phyloP scores from a whole-genome alignment of 1,140 invertebrate genomes.

The Brachionus koreanus region DNA sequence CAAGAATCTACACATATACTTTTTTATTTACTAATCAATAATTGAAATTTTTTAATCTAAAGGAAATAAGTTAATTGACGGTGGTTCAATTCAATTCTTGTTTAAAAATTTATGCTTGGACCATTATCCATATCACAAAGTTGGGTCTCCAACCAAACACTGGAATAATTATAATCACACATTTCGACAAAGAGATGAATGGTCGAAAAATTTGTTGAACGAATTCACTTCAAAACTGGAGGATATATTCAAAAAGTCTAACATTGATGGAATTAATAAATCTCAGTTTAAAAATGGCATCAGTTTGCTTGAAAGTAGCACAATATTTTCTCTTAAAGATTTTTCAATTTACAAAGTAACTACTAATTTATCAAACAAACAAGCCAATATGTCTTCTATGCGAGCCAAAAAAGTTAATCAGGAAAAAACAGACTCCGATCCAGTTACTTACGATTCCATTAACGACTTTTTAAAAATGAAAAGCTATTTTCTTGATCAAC shows the following conservation, averaged over 20 bases:
- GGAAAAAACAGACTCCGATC: neutral
- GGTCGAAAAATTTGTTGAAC: slow-evolving; percentile 57
- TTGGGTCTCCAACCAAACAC: slow-evolving; percentile 63
- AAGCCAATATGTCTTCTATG: neutral
- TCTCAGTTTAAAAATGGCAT: neutral
- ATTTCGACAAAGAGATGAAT: slow-evolving; percentile 53
- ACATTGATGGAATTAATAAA: neutral
- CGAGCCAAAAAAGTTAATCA: neutral
- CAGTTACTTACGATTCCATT: neutral
- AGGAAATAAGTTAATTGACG: slow-evolving; percentile 70
- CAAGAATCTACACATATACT: no score
- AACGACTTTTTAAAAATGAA: slow-evolving; percentile 42
- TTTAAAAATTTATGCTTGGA: slow-evolving; percentile 80
- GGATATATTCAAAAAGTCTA: slow-evolving; percentile 11
- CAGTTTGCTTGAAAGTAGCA: slow-evolving; percentile 13
- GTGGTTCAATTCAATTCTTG: slow-evolving; percentile 87
- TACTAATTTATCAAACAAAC: slow-evolving; percentile 25
- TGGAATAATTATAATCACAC: slow-evolving; percentile 68
- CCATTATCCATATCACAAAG: slow-evolving; percentile 92
- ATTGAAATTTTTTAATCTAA: neutral
- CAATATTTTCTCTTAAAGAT: slow-evolving; percentile 38
- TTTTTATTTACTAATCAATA: neutral
- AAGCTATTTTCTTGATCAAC: slow-evolving; percentile 19
- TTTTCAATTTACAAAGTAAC: slow-evolving; percentile 36
- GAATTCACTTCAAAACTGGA: slow-evolving; percentile 48